Conservation (phyloP, 1,140 invertebrate species). For the Brachionus asplanchnoidis region DNA sequence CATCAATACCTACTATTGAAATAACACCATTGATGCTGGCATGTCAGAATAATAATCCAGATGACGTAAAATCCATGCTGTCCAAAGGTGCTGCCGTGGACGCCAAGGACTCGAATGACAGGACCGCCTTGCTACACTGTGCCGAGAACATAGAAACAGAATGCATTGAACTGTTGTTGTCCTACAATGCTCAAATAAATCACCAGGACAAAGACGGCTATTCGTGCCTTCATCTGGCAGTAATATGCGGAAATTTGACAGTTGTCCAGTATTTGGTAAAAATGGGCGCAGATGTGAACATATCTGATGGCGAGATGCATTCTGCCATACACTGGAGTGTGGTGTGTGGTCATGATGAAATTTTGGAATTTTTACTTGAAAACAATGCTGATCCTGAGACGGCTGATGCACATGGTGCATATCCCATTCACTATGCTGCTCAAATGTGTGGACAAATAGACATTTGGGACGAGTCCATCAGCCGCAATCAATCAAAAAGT, state of each 20-base stretch:
- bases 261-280: constrained; percentile 53
- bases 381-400: constrained; percentile 75
- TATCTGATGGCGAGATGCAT: constrained; percentile 84
- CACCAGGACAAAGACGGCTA: constrained; percentile 79
- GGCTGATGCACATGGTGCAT: constrained; percentile 85
- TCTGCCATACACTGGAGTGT: constrained; percentile 94
- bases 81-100: constrained; percentile 48
- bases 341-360: constrained; percentile 60
- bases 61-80: constrained; percentile 49
- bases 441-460: constrained; percentile 71
- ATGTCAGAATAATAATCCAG: constrained; percentile 68
- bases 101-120: constrained; percentile 72
- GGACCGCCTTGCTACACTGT: constrained; percentile 86
- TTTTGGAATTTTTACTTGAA: constrained; percentile 72
- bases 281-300: constrained; percentile 72
- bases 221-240: constrained; percentile 75
- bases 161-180: constrained; percentile 64
- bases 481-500: background rate
- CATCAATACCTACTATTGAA: constrained; percentile 46
- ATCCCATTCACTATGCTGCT: constrained; percentile 90
- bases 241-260: constrained; percentile 54
- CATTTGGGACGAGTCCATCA: constrained; percentile 43
- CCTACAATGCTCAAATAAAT: constrained; percentile 58
- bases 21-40: constrained; percentile 79
- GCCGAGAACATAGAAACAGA: constrained; percentile 63